These are phyloP conservation scores for Geopemphigus sp. DNA, from an alignment of 1,140 invertebrate species.

Conservation along the genomic window DNA sequence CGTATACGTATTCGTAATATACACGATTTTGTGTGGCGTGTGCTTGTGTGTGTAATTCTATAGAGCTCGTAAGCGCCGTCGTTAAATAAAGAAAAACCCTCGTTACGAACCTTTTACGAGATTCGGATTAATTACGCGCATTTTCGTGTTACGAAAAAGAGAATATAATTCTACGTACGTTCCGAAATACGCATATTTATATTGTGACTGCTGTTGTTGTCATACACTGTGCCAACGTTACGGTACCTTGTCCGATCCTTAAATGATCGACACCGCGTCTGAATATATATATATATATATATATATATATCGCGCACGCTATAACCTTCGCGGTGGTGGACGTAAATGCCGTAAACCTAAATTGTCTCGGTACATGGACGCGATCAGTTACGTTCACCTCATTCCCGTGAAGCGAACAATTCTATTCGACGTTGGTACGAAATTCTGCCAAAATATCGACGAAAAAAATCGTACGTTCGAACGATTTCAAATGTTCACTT, in stretches of 20 bases:
- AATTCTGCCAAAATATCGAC: too few species aligned
- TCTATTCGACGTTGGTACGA: too few species aligned
- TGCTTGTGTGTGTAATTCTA: neutral
- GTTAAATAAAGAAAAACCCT: conserved; percentile 4
- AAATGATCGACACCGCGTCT: neutral
- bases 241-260: too few species aligned
- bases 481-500: too few species aligned
- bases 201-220: too few species aligned
- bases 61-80: neutral
- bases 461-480: too few species aligned
- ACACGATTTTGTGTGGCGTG: too few species aligned
- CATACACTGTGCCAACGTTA: too few species aligned
- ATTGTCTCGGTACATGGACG: too few species aligned
- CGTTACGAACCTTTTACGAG: neutral
- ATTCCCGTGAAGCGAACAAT: too few species aligned
- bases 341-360: too few species aligned
- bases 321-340: neutral
- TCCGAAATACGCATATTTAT: neutral
- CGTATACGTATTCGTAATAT: neutral
- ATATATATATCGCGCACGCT: neutral
- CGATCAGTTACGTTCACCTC: too few species aligned
- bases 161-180: neutral
- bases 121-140: neutral
- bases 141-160: neutral
- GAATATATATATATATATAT: neutral